phyloP scores from a whole-genome alignment of 2,113 vertebrate species.

The Potamarius usumacintae region DNA sequence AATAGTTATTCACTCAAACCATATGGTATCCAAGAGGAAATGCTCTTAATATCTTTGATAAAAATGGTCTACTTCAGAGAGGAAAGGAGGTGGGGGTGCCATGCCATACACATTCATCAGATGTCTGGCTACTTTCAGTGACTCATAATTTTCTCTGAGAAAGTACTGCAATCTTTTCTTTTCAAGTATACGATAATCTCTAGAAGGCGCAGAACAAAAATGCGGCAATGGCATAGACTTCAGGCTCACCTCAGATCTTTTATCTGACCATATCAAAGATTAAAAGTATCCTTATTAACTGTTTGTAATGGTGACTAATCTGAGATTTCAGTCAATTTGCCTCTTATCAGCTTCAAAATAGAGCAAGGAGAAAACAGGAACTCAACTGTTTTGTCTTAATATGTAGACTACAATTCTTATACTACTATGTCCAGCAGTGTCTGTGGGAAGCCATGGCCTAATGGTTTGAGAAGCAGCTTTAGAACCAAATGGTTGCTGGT shows the following conservation, averaged over 20 bases:
- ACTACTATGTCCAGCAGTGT: background rate
- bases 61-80: slow-evolving; percentile 33
- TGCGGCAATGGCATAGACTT: slow-evolving; percentile 20
- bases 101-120: slow-evolving; percentile 27
- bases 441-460: no score
- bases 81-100: slow-evolving; percentile 13
- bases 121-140: slow-evolving; percentile 31
- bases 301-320: slow-evolving; percentile 8
- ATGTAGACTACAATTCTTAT: slow-evolving; percentile 15
- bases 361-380: background rate
- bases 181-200: slow-evolving; percentile 64
- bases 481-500: no score
- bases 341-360: slow-evolving; percentile 42
- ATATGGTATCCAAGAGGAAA: slow-evolving; percentile 22
- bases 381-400: background rate
- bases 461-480: no score
- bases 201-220: slow-evolving; percentile 27
- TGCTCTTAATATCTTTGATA: slow-evolving; percentile 22
- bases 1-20: slow-evolving; percentile 41
- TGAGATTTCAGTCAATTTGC: slow-evolving; percentile 28
- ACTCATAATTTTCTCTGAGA: slow-evolving; percentile 62
- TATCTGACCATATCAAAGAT: slow-evolving; percentile 35
- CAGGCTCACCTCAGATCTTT: slow-evolving; percentile 28
- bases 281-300: slow-evolving; percentile 19
- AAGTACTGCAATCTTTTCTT: slow-evolving; percentile 23